Conservation (phyloP, 2,888 invertebrate species). For the Neoitamus cyanurus region DNA sequence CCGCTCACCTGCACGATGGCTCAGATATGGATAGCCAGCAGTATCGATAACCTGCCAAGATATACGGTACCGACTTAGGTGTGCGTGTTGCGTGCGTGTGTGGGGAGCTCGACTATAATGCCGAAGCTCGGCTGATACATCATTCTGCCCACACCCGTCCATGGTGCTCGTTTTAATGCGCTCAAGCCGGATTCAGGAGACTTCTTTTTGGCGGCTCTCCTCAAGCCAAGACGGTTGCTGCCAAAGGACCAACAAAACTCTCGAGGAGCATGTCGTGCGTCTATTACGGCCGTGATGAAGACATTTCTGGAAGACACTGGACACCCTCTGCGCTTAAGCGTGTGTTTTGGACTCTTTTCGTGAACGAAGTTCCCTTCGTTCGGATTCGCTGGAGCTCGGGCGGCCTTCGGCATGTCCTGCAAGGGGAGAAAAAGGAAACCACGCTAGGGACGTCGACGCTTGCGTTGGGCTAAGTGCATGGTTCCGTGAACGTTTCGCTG, state of each 20-base stretch:
- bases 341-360: background rate
- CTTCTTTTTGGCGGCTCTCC: background rate
- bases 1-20: background rate
- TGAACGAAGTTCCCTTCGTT: background rate
- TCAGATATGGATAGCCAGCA: background rate
- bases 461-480: background rate
- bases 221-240: background rate
- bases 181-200: background rate
- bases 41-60: background rate
- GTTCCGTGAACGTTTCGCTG: background rate
- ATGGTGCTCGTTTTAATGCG: background rate
- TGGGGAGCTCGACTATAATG: background rate
- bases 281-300: background rate
- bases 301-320: background rate
- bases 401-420: background rate
- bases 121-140: background rate
- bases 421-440: background rate
- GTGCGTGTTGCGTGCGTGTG: background rate
- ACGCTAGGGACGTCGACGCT: background rate
- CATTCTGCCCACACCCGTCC: slow-evolving; percentile 7
- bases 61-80: background rate
- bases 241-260: background rate
- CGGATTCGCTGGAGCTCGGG: background rate
- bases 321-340: background rate
- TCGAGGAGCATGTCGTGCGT: background rate